A percentile compares a stretch with the other conserved stretches of the same genome.
phyloP scores from a whole-genome alignment of 2,797 vertebrate genomes.

The Urophycis tenuis region DNA sequence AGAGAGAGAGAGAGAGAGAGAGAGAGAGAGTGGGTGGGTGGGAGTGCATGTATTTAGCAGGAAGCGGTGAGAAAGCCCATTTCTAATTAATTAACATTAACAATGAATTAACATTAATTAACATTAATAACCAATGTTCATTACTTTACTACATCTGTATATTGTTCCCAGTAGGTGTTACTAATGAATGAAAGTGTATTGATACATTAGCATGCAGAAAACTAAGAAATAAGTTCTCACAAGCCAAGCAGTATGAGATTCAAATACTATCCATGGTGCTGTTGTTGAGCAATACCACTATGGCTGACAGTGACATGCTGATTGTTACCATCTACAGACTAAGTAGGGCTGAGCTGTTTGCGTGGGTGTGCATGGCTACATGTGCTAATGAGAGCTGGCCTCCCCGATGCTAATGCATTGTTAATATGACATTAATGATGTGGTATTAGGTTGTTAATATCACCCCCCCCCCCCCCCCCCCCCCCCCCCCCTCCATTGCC shows the following conservation, averaged over 20 bases:
- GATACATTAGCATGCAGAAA: neutral
- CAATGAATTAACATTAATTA: neutral
- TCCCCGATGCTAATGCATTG: neutral
- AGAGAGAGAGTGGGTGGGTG: neutral
- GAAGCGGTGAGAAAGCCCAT: neutral
- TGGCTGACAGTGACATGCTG: neutral
- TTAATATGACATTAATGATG: constrained; percentile 1
- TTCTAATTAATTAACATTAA: neutral
- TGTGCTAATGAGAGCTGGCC: neutral
- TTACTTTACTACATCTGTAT: neutral
- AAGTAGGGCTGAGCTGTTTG: neutral
- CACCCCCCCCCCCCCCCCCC: neutral
- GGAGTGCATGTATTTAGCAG: neutral
- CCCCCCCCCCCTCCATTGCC: neutral
- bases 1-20: too few relatives aligned
- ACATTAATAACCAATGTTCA: neutral
- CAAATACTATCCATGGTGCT: neutral
- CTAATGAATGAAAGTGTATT: neutral
- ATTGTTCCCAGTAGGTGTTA: neutral
- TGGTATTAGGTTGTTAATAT: neutral
- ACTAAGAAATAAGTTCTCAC: neutral
- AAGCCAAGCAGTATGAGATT: neutral
- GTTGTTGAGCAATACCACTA: neutral
- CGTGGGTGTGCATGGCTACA: neutral
- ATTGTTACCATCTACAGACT: neutral